A percentile compares a stretch with the other conserved stretches of the same genome.
Evolutionary conservation across 1,140 invertebrate genomes (phyloP).

Genomic region (Drosophila lini): DNA sequence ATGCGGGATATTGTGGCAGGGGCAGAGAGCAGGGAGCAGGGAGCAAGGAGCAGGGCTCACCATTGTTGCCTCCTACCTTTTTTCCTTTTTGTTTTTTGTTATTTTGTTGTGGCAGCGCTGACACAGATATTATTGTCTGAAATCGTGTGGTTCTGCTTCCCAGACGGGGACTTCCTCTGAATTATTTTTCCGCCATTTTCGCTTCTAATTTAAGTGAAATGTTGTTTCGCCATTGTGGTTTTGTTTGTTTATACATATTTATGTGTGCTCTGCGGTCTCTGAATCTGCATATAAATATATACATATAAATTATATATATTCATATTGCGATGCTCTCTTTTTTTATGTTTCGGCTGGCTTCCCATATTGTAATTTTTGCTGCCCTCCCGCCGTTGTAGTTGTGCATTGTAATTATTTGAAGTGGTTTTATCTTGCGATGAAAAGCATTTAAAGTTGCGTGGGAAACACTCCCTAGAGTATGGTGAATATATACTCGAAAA

Average conservation of each 20-base stretch:
- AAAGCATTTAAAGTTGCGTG: constrained; percentile 37
- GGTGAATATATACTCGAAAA: background rate
- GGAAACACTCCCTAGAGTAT: constrained; percentile 2
- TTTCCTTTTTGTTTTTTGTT: constrained; percentile 36
- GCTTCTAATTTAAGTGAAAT: constrained; percentile 77
- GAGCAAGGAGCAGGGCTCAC: constrained; percentile 29
- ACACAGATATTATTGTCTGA: constrained; percentile 80
- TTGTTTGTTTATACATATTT: constrained; percentile 41
- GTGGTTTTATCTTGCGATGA: constrained; percentile 60
- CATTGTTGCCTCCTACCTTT: constrained; percentile 35
- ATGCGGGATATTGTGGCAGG: background rate
- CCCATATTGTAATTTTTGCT: constrained; percentile 48
- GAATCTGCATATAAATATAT: constrained; percentile 51
- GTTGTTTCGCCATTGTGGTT: constrained; percentile 48
- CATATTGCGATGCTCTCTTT: constrained; percentile 60
- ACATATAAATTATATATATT: constrained; percentile 39
- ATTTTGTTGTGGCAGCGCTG: constrained; percentile 54
- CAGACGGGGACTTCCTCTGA: constrained; percentile 59
- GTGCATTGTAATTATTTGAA: constrained; percentile 77
- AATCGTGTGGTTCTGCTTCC: constrained; percentile 51
- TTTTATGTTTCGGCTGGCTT: constrained; percentile 35
- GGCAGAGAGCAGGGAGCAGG: background rate
- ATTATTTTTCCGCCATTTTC: constrained; percentile 72
- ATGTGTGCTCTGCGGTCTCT: constrained; percentile 44
- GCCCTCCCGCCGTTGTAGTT: constrained; percentile 9